These are phyloP conservation scores for Drymodes brunneopygia DNA, from an alignment of 2,113 vertebrate species.

Conservation along the genomic window DNA sequence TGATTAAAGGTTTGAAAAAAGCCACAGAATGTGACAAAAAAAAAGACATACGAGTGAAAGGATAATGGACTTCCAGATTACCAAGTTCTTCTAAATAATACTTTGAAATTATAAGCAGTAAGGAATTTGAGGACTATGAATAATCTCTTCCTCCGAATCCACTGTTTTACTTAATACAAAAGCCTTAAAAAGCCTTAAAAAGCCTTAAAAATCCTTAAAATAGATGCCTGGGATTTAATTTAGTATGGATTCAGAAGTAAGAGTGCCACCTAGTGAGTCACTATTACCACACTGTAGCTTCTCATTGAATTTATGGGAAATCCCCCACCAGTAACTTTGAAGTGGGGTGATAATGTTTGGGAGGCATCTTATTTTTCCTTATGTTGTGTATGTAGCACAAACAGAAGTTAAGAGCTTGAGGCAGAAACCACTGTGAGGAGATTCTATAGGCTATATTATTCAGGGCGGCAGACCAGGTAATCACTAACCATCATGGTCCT, in stretches of 20 bases:
- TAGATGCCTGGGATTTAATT: background rate
- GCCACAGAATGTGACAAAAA: background rate
- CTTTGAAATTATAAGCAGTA: background rate
- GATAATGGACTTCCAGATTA: background rate
- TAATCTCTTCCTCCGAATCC: background rate
- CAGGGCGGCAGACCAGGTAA: background rate
- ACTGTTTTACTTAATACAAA: background rate
- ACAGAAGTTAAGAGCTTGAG: background rate
- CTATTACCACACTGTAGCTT: background rate
- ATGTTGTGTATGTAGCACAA: background rate
- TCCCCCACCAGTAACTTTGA: background rate
- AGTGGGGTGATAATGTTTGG: background rate
- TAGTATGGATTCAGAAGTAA: constrained; percentile 34
- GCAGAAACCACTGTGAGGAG: background rate
- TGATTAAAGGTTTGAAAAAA: background rate
- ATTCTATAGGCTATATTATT: background rate
- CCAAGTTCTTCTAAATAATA: background rate
- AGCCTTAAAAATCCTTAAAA: background rate
- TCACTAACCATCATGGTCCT: background rate
- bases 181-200: background rate
- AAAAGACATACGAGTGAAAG: background rate
- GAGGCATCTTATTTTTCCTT: background rate
- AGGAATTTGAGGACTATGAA: background rate
- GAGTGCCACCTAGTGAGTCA: constrained; percentile 58
- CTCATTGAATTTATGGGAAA: background rate